These are phyloP conservation scores for Laothoe populi DNA, from an alignment of 2,888 invertebrate species.

Conservation along the genomic window DNA sequence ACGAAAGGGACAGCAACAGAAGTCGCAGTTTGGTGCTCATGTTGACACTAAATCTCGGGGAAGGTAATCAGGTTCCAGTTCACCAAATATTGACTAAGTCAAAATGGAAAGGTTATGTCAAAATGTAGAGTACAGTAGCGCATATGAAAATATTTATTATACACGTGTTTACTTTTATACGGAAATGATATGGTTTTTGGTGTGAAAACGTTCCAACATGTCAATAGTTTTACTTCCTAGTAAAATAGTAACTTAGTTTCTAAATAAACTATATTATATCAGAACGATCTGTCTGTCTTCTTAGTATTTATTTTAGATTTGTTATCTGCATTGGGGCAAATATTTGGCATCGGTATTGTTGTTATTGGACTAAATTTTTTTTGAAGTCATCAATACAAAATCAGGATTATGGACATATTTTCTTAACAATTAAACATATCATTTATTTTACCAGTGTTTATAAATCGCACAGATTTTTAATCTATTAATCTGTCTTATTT, in stretches of 20 bases:
- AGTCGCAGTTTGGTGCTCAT: slow-evolving; percentile 30
- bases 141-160: slow-evolving; percentile 22
- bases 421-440: too few species aligned
- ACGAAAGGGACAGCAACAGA: slow-evolving; percentile 33
- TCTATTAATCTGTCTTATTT: too few species aligned
- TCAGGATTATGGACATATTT: too few species aligned
- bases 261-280: background rate
- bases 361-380: too few species aligned
- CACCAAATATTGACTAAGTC: slow-evolving; percentile 51
- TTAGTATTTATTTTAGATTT: too few species aligned
- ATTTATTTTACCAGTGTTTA: too few species aligned
- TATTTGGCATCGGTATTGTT: too few species aligned
- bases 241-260: slow-evolving; percentile 2
- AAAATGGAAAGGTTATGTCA: slow-evolving; percentile 60
- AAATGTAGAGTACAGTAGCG: slow-evolving; percentile 47
- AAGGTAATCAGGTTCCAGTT: slow-evolving; percentile 47
- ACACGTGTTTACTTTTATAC: slow-evolving; percentile 1
- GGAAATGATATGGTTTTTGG: slow-evolving; percentile 23
- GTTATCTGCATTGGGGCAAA: too few species aligned
- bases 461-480: too few species aligned
- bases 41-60: slow-evolving; percentile 37
- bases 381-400: too few species aligned
- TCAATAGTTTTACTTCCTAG: slow-evolving; percentile 54
- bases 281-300: too few species aligned
- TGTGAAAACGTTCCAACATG: slow-evolving; percentile 35